phyloP scores from a whole-genome alignment of 2,113 vertebrate genomes.

The Callospermophilus lateralis region DNA sequence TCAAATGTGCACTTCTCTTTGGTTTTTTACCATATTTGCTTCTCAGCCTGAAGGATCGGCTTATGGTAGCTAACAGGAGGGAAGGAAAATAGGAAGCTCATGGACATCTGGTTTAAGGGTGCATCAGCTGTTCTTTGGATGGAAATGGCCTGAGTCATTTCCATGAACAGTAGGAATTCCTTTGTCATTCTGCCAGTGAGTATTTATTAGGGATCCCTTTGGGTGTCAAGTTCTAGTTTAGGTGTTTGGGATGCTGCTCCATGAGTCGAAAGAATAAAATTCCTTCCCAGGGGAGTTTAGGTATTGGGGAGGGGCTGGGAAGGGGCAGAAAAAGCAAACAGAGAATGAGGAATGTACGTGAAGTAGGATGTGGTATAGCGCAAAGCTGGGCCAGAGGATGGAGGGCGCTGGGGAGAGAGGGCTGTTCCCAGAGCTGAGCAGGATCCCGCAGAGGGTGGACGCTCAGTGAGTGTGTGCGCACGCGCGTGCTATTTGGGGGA shows the following conservation, averaged over 20 bases:
- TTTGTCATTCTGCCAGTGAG: background rate
- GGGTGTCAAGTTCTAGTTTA: background rate
- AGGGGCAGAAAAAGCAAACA: background rate
- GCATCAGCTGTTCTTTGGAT: background rate
- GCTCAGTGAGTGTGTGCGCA: too few species aligned
- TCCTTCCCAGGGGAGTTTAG: background rate
- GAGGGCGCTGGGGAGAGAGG: background rate
- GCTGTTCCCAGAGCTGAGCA: background rate
- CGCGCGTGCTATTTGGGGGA: background rate
- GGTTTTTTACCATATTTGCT: background rate
- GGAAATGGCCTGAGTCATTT: slow-evolving; percentile 13
- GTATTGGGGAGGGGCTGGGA: background rate
- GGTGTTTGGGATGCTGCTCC: background rate
- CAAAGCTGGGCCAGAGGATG: background rate
- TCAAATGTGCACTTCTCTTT: background rate
- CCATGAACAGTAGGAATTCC: background rate
- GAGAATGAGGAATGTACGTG: background rate
- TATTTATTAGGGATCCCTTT: background rate
- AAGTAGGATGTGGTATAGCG: background rate
- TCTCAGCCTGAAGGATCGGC: background rate
- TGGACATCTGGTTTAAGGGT: background rate
- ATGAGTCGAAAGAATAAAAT: background rate
- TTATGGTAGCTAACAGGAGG: background rate
- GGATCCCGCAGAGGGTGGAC: background rate
- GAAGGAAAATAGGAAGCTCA: background rate